Evolutionary conservation across 2,888 invertebrate species (phyloP).

Genomic region (Lochmaea capreae): DNA sequence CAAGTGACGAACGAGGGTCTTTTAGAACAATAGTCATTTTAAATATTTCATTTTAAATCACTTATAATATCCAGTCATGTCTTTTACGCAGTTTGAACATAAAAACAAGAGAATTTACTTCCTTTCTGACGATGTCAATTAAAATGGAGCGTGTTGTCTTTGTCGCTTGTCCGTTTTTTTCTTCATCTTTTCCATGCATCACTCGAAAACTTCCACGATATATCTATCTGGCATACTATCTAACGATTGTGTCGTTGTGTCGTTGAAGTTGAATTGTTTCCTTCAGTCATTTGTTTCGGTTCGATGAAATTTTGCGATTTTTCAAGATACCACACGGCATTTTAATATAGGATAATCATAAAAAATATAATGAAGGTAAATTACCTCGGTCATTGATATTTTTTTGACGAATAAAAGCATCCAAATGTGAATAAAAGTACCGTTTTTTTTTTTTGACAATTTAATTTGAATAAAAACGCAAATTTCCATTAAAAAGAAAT

Average conservation of each 20-base stretch:
- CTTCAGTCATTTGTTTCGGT: constrained; percentile 58
- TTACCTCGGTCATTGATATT: constrained; percentile 4
- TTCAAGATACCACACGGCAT: constrained; percentile 55
- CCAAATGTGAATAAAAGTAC: no score
- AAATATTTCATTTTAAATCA: background rate
- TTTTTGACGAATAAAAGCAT: background rate
- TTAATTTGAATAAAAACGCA: background rate
- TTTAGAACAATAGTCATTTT: background rate
- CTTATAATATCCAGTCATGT: background rate
- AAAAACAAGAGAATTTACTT: constrained; percentile 18
- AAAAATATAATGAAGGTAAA: constrained; percentile 36
- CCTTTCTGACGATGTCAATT: constrained; percentile 34
- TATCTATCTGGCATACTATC: constrained; percentile 35
- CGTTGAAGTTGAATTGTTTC: constrained; percentile 47
- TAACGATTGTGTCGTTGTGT: no score
- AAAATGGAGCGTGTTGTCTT: constrained; percentile 42
- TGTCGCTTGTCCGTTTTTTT: constrained; percentile 13
- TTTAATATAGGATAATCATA: constrained; percentile 56
- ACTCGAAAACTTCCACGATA: constrained; percentile 43
- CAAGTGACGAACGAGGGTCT: background rate
- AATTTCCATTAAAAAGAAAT: no score
- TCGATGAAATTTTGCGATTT: constrained; percentile 56
- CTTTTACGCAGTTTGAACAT: constrained; percentile 18
- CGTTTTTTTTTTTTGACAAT: no score
- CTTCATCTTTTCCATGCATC: constrained; percentile 37